Conservation (phyloP, 23 tunicate species). For the Ascidia mentula region DNA sequence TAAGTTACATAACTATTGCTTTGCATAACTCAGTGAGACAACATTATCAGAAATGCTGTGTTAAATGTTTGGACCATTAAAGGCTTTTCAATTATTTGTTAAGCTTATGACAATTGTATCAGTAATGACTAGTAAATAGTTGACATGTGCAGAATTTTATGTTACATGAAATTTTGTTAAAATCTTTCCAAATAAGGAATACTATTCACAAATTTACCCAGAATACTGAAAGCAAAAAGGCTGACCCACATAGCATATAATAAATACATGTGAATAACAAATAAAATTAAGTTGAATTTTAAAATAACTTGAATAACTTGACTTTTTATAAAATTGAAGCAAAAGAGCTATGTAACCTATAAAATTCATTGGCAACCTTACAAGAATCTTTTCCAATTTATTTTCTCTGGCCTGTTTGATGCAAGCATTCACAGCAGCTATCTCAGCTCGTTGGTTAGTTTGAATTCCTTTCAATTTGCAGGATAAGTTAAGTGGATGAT, state of each 20-base stretch:
- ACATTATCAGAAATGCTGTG: no score
- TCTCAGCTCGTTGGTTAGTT: constrained; percentile 93
- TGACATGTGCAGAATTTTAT: background rate
- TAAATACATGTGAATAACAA: no score
- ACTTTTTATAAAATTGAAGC: no score
- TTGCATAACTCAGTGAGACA: no score
- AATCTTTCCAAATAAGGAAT: no score
- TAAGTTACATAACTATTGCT: no score
- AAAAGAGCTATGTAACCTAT: no score
- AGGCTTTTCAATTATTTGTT: no score
- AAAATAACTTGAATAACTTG: no score
- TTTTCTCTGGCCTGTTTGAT: constrained; percentile 63
- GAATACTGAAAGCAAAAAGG: background rate
- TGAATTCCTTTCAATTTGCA: constrained; percentile 59
- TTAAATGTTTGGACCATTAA: no score
- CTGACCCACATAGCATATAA: background rate
- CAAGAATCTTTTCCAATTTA: constrained; percentile 14
- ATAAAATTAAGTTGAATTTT: no score
- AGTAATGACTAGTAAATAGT: background rate
- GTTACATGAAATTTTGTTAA: background rate
- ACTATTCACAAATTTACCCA: background rate
- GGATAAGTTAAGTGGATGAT: constrained; percentile 68
- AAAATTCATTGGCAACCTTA: no score
- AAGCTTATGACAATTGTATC: background rate
- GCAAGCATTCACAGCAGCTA: constrained; percentile 63